Evolutionary conservation across 2,888 invertebrate species (phyloP).

Genomic region (Melipona bicolor): DNA sequence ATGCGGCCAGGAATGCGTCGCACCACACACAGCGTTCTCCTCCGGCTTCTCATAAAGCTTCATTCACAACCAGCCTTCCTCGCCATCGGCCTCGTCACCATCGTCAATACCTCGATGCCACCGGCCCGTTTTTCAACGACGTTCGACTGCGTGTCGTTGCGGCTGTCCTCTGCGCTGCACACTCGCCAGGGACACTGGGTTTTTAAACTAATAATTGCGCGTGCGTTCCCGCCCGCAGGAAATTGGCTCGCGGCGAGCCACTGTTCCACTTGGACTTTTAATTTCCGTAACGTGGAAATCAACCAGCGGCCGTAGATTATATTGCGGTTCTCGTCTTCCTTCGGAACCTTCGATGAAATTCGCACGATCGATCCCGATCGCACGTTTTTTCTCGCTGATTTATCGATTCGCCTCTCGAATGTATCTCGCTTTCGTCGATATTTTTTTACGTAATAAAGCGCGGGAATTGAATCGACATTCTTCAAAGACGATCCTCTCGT

Average conservation of each 20-base stretch:
- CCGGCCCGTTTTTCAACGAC: neutral
- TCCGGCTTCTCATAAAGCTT: conserved; percentile 62
- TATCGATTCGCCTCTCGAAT: no score
- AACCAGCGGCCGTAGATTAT: conserved; percentile 8
- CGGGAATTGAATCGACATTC: no score
- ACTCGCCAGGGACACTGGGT: neutral
- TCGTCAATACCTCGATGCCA: conserved; percentile 11
- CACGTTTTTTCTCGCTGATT: no score
- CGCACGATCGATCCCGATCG: no score
- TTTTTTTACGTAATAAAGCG: no score
- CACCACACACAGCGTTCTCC: conserved; percentile 70
- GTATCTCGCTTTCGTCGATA: no score
- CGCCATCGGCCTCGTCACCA: no score
- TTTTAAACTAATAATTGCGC: conserved; percentile 17
- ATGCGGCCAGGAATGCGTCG: conserved; percentile 70
- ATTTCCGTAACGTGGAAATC: conserved; percentile 30
- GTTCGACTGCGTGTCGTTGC: neutral
- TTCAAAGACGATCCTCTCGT: no score
- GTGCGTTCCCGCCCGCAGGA: neutral
- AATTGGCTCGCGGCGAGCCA: neutral
- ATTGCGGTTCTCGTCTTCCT: neutral
- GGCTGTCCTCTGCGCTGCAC: neutral
- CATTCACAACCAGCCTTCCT: conserved; percentile 60
- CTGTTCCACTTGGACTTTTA: conserved; percentile 10
- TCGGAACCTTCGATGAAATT: no score